Percentiles rank a stretch among this genome's conserved stretches.
These are phyloP conservation scores for Ailurus styani DNA, from an alignment of 2,113 vertebrate species.

Conservation along the genomic window DNA sequence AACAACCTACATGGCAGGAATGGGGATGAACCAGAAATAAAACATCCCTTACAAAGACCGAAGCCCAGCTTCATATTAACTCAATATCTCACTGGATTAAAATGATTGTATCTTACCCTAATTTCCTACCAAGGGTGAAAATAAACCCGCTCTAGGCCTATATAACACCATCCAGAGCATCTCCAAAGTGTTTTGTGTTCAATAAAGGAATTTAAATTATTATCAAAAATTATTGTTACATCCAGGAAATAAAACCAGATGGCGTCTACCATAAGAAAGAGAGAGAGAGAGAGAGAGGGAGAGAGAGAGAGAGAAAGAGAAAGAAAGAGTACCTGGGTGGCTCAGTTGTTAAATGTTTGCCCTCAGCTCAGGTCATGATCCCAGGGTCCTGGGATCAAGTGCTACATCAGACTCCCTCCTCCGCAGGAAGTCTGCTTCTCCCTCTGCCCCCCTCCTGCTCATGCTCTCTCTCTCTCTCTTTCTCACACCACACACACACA, in stretches of 20 bases:
- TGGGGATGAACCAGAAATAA: neutral
- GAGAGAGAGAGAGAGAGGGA: neutral
- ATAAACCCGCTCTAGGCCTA: neutral
- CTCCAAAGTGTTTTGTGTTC: neutral
- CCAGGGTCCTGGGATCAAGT: neutral
- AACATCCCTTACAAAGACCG: neutral
- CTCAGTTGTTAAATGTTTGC: neutral
- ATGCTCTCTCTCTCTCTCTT: neutral
- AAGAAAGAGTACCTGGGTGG: neutral
- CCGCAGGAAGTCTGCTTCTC: neutral
- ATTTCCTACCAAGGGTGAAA: neutral
- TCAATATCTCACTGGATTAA: neutral
- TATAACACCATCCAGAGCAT: neutral
- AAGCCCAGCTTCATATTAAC: neutral
- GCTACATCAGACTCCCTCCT: neutral
- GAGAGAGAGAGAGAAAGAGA: no score
- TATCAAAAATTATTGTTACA: neutral
- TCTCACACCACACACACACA: neutral
- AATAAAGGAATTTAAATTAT: neutral
- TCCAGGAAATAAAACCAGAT: neutral
- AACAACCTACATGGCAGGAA: fast-evolving
- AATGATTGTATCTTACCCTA: neutral
- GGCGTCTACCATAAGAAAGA: neutral
- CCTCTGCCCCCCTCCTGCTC: neutral
- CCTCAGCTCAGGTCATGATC: neutral